Conservation (phyloP, 37 sponge, comb jelly and placozoan genomes). For the Lycopodina hypogea region DNA sequence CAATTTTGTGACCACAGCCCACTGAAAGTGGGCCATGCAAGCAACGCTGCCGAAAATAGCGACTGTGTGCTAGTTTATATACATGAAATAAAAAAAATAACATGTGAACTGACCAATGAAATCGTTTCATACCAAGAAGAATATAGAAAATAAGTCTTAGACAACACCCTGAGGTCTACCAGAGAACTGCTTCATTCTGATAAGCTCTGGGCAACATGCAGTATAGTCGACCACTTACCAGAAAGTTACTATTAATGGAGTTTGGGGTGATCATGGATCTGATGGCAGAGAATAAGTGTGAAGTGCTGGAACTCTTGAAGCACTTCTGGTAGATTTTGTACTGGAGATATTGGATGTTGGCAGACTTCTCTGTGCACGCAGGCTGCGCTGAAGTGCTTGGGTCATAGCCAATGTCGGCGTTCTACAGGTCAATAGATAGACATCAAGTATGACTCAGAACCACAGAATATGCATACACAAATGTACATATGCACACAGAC, state of each 20-base stretch:
- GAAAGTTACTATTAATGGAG: not conserved
- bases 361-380: not conserved
- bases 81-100: too few species aligned
- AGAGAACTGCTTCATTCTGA: too few species aligned
- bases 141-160: too few species aligned
- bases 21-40: too few species aligned
- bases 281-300: not conserved
- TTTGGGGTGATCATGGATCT: not conserved
- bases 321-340: constrained; percentile 32
- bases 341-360: not conserved
- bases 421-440: not conserved
- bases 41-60: too few species aligned
- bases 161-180: too few species aligned
- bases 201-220: too few species aligned
- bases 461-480: not conserved
- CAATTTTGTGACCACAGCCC: too few species aligned
- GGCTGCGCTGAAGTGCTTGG: constrained; percentile 22
- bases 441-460: not conserved
- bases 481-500: too few species aligned
- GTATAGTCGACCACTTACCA: not conserved
- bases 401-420: constrained; percentile 14
- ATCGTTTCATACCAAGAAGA: too few species aligned
- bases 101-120: too few species aligned
- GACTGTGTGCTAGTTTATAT: too few species aligned
- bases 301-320: not conserved